Evolutionary conservation across 2,888 invertebrate genomes (phyloP).

Genomic region (Stegophylla sp.): DNA sequence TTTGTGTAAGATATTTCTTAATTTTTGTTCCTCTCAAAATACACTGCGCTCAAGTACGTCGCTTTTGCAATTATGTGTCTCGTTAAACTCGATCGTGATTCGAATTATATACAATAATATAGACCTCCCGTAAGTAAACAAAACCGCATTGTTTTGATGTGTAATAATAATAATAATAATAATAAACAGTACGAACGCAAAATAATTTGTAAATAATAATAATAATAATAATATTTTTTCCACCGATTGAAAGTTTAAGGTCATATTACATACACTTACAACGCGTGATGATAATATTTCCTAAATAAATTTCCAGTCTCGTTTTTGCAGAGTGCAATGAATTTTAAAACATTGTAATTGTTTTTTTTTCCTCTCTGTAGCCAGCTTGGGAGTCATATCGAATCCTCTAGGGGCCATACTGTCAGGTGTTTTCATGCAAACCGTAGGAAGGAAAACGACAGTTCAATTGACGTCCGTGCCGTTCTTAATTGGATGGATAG

Average conservation of each 20-base stretch:
- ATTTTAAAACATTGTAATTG: not conserved
- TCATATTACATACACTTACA: not conserved
- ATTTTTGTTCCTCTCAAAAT: no score
- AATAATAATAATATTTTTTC: not conserved
- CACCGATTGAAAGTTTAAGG: not conserved
- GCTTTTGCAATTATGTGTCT: not conserved
- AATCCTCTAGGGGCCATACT: slow-evolving; percentile 76
- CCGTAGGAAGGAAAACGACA: slow-evolving; percentile 71
- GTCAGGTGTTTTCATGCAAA: slow-evolving; percentile 75
- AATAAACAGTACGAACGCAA: not conserved
- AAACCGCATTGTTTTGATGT: no score
- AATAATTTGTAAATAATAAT: no score
- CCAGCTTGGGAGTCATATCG: slow-evolving; percentile 75
- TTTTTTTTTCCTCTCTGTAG: slow-evolving; percentile 67
- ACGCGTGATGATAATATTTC: not conserved
- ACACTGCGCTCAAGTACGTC: not conserved
- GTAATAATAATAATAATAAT: not conserved
- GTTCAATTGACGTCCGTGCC: slow-evolving; percentile 75
- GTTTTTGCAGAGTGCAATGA: no score
- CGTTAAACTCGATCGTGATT: not conserved
- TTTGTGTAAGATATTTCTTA: no score
- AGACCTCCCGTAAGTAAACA: not conserved
- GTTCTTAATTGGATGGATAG: slow-evolving; percentile 74
- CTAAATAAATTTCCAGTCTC: no score
- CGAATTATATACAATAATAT: not conserved